Conservation (phyloP, 2,888 invertebrate species). For the Sesamia inferens region DNA sequence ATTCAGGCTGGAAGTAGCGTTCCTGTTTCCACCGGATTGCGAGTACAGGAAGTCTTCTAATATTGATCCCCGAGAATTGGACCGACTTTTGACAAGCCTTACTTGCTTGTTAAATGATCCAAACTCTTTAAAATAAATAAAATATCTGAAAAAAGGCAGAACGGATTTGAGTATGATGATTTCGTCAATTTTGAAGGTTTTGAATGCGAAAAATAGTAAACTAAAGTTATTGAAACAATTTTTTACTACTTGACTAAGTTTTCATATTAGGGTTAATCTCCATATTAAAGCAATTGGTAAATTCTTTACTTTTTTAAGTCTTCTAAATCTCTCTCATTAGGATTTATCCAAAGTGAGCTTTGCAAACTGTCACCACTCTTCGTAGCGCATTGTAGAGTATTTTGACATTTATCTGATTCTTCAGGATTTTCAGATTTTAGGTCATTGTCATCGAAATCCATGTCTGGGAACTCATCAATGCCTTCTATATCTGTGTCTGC, state of each 20-base stretch:
- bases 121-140: conserved; percentile 89
- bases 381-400: conserved; percentile 36
- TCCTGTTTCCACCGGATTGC: conserved; percentile 71
- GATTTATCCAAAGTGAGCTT: conserved; percentile 83
- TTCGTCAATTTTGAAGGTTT: background rate
- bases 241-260: background rate
- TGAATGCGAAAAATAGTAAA: background rate
- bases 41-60: conserved; percentile 81
- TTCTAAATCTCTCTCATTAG: conserved; percentile 88
- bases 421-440: conserved; percentile 74
- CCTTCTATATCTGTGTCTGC: conserved; percentile 79
- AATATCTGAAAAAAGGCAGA: conserved; percentile 84
- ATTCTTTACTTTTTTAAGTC: conserved; percentile 87
- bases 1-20: conserved; percentile 71
- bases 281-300: background rate
- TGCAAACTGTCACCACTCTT: conserved; percentile 83
- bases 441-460: conserved; percentile 81
- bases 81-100: conserved; percentile 82
- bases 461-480: conserved; percentile 82
- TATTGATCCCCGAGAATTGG: conserved; percentile 86
- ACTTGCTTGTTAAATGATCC: conserved; percentile 88
- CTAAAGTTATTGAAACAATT: background rate
- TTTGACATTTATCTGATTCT: conserved; percentile 72
- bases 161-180: background rate
- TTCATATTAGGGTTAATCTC: background rate